Conservation (phyloP, 2,888 invertebrate species). For the Fragum whitleyi region DNA sequence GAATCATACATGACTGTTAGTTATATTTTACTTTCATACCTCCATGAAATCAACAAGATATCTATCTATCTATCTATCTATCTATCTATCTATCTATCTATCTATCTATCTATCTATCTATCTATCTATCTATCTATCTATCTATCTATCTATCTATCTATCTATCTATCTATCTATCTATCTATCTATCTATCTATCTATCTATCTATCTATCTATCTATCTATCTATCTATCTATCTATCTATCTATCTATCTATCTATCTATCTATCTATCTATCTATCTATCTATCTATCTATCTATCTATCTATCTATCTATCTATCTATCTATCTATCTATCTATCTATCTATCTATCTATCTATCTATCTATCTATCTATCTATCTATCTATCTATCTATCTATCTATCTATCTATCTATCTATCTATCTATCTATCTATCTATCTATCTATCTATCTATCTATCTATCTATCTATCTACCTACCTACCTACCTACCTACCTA, state of each 20-base stretch:
- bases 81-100: no score
- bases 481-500: background rate
- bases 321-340: background rate
- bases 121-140: background rate
- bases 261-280: background rate
- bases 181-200: background rate
- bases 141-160: background rate
- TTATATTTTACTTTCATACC: no score
- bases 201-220: background rate
- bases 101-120: no score
- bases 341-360: background rate
- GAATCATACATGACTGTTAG: no score
- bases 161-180: background rate
- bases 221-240: background rate
- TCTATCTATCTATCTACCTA: background rate
- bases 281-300: background rate
- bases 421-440: background rate
- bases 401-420: background rate
- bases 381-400: background rate
- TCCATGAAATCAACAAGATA: no score
- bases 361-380: background rate
- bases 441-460: background rate
- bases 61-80: no score
- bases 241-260: background rate
- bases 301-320: background rate